Base-by-base conservation (phyloP, 2,797 vertebrate species). In the Acropternis orthonyx region DNA sequence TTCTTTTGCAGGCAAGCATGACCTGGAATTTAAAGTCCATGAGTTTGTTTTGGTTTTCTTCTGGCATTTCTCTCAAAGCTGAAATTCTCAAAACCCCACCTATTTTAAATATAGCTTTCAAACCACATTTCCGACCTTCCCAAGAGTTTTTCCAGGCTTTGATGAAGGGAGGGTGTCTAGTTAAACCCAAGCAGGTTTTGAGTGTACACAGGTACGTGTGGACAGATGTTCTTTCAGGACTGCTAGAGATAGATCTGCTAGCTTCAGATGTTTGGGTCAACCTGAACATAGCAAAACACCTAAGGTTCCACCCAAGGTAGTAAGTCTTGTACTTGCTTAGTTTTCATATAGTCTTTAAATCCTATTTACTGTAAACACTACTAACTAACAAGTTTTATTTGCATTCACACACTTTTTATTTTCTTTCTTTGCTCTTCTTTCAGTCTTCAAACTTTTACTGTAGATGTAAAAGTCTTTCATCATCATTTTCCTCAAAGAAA, bases 391-490 rank as follows among this genome's bases (percentile, higher is more conserved):
- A 74, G 41, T 77, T 83, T n/a, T 77, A 6, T 68, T 91, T 72
- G 8, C 27, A 41, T 69, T 92, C 58, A 39, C 34, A 68, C 34
- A 36, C 7, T 69, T 94, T 56, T 71, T 43, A 23, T 19, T 74
- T 51, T 83, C 85, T 88, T 56, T 68, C 12, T 95, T 95, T 87
- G 36, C 27, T 92, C 30, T 88, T 83, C 62, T 94, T 76, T 78
- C 86, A 49, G 61, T 71, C 62, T 89, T 67, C n/a, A 55, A 73
- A 77, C 56, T 10, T 81, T 89, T 90, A 49, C 80, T 72, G 94
- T 96, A 94, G 91, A 79, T 94, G 59, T 62, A 92, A 82, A 97
- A 97, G 76, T 58, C 81, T 96, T 95, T 88, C 65, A 92, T 88
- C 89, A 91, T 92, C 12, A 54, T 96, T 95, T 92, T 87, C 66